Evolutionary conservation across 2,797 vertebrate species (phyloP).

Genomic region (Xenops minutus): DNA sequence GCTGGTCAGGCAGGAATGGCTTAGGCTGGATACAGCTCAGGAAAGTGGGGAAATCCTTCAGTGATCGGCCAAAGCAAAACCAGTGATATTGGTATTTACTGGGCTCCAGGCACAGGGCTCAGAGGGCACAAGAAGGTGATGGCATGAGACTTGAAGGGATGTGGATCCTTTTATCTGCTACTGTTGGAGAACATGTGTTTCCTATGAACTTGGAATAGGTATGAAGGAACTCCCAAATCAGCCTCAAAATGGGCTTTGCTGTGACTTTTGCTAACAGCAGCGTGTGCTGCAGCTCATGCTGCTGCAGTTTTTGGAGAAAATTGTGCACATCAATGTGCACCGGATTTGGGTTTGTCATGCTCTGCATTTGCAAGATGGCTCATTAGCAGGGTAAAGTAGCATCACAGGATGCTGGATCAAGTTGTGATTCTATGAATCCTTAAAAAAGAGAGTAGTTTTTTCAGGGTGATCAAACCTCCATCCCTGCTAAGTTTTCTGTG

Average conservation of each 20-base stretch:
- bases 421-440: background rate
- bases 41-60: background rate
- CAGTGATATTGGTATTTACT: background rate
- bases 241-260: background rate
- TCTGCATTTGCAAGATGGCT: background rate
- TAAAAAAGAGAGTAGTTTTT: background rate
- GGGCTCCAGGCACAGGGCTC: background rate
- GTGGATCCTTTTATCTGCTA: background rate
- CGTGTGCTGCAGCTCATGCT: background rate
- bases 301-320: background rate
- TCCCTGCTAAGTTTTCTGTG: background rate
- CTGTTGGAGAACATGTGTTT: background rate
- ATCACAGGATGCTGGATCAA: background rate
- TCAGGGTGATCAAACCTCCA: background rate
- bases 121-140: background rate
- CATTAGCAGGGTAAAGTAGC: background rate
- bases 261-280: background rate
- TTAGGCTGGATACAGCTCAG: background rate
- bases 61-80: background rate
- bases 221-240: background rate
- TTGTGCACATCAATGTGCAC: background rate
- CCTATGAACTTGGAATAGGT: background rate
- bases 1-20: background rate
- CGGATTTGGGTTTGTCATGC: background rate
- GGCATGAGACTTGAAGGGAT: fast-evolving